A percentile compares a stretch with the other conserved stretches of the same genome.
Conservation (phyloP, 2,797 vertebrate species). For the Orestias chungarensis region DNA sequence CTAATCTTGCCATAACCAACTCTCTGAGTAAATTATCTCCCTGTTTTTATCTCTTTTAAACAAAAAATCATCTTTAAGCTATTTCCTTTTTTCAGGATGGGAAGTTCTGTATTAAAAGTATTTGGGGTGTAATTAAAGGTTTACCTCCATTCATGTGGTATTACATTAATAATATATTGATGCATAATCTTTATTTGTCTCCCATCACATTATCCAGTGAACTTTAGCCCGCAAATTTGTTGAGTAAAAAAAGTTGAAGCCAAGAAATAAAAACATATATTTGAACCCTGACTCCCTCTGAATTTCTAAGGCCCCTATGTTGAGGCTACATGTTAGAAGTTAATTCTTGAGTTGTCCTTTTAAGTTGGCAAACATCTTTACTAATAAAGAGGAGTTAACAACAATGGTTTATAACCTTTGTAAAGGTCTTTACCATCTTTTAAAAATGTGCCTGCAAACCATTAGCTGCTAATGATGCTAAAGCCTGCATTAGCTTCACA, state of each 20-base stretch:
- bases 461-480: too few relatives aligned
- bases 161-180: too few relatives aligned
- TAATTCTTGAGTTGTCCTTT: too few relatives aligned
- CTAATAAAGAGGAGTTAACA: too few relatives aligned
- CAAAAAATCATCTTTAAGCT: slow-evolving; percentile 29
- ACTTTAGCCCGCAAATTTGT: neutral
- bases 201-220: neutral
- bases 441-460: too few relatives aligned
- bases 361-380: too few relatives aligned
- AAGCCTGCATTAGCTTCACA: too few relatives aligned
- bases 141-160: neutral
- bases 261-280: neutral
- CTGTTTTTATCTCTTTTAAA: slow-evolving; percentile 16
- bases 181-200: neutral
- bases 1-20: slow-evolving; percentile 53
- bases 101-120: slow-evolving; percentile 15
- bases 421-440: too few relatives aligned
- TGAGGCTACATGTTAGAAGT: too few relatives aligned
- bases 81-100: slow-evolving; percentile 24
- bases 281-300: neutral
- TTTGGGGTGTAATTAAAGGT: neutral
- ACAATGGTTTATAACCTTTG: too few relatives aligned
- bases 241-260: neutral
- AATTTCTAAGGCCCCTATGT: too few relatives aligned
- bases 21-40: slow-evolving; percentile 32